phyloP scores from a whole-genome alignment of 2,888 invertebrate genomes.

The Prenolepis imparis region DNA sequence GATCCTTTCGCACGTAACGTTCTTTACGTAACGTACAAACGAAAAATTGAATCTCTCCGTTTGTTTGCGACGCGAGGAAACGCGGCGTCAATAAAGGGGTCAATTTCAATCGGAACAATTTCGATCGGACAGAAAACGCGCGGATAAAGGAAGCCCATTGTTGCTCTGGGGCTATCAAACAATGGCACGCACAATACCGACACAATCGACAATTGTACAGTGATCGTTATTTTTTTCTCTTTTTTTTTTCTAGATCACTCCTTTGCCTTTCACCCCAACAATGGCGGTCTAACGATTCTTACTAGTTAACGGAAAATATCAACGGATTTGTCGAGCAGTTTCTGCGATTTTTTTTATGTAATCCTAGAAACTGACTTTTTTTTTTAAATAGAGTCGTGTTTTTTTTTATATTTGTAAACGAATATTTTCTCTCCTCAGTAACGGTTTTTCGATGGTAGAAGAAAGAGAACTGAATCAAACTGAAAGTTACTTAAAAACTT shows the following conservation, averaged over 20 bases:
- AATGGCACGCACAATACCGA: slow-evolving; percentile 68
- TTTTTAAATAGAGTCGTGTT: not conserved
- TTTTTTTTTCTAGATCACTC: slow-evolving; percentile 49
- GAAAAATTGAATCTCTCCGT: slow-evolving; percentile 49
- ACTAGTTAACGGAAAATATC: slow-evolving; percentile 58
- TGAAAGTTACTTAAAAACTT: slow-evolving; percentile 26
- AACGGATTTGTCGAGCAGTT: slow-evolving; percentile 41
- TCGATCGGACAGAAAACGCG: slow-evolving; percentile 44
- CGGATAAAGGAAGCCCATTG: slow-evolving; percentile 68
- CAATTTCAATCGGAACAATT: slow-evolving; percentile 52
- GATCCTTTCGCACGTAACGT: slow-evolving; percentile 20
- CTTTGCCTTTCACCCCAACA: slow-evolving; percentile 66
- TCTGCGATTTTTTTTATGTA: slow-evolving; percentile 44
- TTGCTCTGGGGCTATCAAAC: slow-evolving; percentile 73
- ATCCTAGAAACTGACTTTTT: slow-evolving; percentile 16
- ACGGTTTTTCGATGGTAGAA: slow-evolving; percentile 3
- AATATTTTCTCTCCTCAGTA: slow-evolving; percentile 46
- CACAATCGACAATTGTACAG: slow-evolving; percentile 63
- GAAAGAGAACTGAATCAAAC: slow-evolving; percentile 26
- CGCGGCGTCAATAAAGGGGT: slow-evolving; percentile 44
- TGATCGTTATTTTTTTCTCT: slow-evolving; percentile 57
- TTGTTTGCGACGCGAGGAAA: slow-evolving; percentile 45
- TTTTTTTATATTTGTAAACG: slow-evolving; percentile 50
- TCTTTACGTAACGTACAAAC: slow-evolving; percentile 12
- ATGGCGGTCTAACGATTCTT: slow-evolving; percentile 75